These are phyloP conservation scores for Pseudolycoriella hygida DNA, from an alignment of 2,888 invertebrate species.

Conservation along the genomic window DNA sequence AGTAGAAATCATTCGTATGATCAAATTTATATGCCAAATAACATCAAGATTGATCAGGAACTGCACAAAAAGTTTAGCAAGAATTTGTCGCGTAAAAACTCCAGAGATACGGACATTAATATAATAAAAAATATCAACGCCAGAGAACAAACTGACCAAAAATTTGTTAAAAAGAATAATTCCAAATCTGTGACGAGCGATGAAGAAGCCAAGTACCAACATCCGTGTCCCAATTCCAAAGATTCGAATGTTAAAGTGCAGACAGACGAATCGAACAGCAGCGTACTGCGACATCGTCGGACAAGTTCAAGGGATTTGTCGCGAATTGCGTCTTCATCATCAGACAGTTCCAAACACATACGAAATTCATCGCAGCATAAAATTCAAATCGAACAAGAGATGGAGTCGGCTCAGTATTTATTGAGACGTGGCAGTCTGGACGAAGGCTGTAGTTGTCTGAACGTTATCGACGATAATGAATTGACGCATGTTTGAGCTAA, in stretches of 20 bases:
- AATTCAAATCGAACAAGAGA: conserved; percentile 26
- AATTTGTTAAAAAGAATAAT: conserved; percentile 6
- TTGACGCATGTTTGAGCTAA: too few relatives aligned
- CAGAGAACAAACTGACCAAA: conserved; percentile 7
- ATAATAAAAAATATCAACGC: conserved; percentile 21
- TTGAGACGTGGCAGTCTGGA: neutral
- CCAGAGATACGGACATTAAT: conserved; percentile 16
- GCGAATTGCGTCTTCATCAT: conserved; percentile 12
- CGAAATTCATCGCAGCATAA: conserved; percentile 25
- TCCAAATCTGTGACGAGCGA: neutral
- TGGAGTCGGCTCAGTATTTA: neutral
- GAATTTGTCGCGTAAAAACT: conserved; percentile 9
- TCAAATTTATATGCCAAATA: conserved; percentile 29
- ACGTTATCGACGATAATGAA: too few relatives aligned
- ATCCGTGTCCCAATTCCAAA: conserved; percentile 36
- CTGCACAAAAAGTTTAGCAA: conserved; percentile 20
- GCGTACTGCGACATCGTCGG: conserved; percentile 36
- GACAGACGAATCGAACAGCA: conserved; percentile 10
- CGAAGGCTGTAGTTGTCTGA: neutral
- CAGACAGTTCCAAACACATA: conserved; percentile 14
- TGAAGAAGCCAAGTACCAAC: conserved; percentile 16
- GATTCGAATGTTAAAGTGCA: conserved; percentile 13
- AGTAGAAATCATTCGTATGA: conserved; percentile 30
- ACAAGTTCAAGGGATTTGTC: conserved; percentile 39
- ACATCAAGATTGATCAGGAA: conserved; percentile 28